Conservation (phyloP, 2,888 invertebrate species). For the Acrobasis consociella region DNA sequence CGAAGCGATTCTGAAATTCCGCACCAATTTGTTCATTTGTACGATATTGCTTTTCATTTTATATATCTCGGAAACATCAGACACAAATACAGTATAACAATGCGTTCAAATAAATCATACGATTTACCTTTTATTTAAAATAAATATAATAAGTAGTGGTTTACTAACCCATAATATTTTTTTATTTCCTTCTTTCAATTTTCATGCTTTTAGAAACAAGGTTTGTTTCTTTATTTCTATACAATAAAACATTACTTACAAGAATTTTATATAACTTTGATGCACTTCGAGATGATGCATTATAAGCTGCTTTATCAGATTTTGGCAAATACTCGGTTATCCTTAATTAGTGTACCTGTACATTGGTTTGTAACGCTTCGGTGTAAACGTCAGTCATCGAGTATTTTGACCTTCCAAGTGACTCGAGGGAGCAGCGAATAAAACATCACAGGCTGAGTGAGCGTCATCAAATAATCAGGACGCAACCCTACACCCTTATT, state of each 20-base stretch:
- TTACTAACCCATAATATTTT: too few species aligned
- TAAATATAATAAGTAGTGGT: too few species aligned
- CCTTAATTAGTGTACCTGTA: too few species aligned
- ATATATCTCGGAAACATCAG: background rate
- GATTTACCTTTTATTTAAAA: background rate
- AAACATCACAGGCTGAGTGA: conserved; percentile 55
- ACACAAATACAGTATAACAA: background rate
- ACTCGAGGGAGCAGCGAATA: conserved; percentile 47
- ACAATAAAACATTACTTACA: too few species aligned
- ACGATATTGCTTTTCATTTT: conserved; percentile 5
- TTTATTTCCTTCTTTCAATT: too few species aligned
- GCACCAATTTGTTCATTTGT: conserved; percentile 17
- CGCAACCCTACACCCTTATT: conserved; percentile 21
- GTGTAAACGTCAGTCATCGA: conserved; percentile 42
- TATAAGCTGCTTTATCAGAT: too few species aligned
- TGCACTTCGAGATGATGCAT: too few species aligned
- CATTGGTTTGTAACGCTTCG: conserved; percentile 23
- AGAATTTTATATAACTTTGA: too few species aligned
- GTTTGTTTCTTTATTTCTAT: too few species aligned
- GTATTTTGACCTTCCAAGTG: conserved; percentile 51
- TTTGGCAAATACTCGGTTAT: too few species aligned
- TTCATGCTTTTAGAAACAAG: too few species aligned
- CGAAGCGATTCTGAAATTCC: conserved; percentile 1
- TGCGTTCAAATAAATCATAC: background rate
- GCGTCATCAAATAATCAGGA: conserved; percentile 55